Conservation (phyloP, 2,797 vertebrate species). For the Leontocebus nigricollis region DNA sequence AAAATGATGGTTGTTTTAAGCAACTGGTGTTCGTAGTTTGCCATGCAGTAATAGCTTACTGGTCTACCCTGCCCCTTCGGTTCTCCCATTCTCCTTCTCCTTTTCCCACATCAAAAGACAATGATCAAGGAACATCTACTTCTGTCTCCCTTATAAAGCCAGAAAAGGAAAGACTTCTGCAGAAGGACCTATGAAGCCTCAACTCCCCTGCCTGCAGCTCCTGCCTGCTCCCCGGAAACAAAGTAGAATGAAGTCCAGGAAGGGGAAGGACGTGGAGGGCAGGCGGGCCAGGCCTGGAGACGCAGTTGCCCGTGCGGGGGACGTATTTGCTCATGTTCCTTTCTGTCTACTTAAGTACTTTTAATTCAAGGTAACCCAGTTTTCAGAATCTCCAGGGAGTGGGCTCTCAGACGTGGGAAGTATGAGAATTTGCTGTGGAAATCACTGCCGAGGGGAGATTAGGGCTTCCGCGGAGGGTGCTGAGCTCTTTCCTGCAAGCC, state of each 20-base stretch:
- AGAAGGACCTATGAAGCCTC: neutral
- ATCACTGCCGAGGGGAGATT: neutral
- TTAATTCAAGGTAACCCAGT: neutral
- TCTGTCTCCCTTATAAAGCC: neutral
- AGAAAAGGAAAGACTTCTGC: neutral
- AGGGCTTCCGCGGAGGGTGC: neutral
- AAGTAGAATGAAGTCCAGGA: neutral
- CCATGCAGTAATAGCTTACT: neutral
- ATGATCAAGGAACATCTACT: neutral
- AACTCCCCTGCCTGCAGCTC: neutral
- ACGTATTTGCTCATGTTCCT: neutral
- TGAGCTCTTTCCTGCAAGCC: neutral
- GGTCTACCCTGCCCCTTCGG: neutral
- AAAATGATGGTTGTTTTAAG: neutral
- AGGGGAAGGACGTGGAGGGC: fast-evolving
- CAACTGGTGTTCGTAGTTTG: neutral
- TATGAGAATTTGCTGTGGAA: fast-evolving
- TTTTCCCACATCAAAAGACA: neutral
- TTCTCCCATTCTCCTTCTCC: fast-evolving
- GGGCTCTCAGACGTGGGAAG: fast-evolving
- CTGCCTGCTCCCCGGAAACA: neutral
- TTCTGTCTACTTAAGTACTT: neutral
- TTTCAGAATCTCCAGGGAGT: neutral
- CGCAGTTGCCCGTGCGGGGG: fast-evolving
- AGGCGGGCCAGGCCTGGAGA: neutral